Evolutionary conservation across 2,113 vertebrate genomes (phyloP), one percentile per base, ranked within the genome.

Genomic region (Stercorarius parasiticus): DNA sequence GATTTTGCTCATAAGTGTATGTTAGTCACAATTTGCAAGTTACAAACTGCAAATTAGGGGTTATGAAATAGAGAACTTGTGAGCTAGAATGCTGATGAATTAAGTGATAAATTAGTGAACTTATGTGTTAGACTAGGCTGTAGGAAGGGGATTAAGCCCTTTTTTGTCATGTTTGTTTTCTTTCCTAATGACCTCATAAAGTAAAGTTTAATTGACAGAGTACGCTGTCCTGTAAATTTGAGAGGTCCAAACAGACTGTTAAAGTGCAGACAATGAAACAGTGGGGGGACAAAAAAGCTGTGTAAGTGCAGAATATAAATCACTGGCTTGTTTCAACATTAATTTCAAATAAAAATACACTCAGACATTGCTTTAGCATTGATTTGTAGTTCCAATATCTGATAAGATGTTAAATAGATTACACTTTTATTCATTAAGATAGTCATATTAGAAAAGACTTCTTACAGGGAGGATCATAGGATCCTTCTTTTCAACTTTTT

Each of bases 1-100:
- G 3, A 14, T 58, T 84, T 76, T 62, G 2, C 8, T 76, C 4
- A 14, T 13, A 64, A 17, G 2, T 1, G 0, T 64, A 3, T 0
- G 8, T 45, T n/a, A 9, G 2, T n/a, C 73, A 40, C 2, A 27
- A 55, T 6, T 27, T 32, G 14, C 13, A 49, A 47, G 19, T 16
- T 70, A 23, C 3, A 79, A 64, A 70, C 15, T 56, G 19, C 12
- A 27, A 47, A 3, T 27, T 50, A 67, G 19, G 11, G 58, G 25
- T 34, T 47, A 71, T 5, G 23, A 77, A 93, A 53, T 6, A 53
- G 30, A n/a, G 19, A 76, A 81, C 13, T 14, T 58, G 19, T n/a
- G 47, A 56, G 56, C 8, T n/a, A 80, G 45, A 67, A 76, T 50
- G 2, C 6, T 82, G 6, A 53, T 23, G 0, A 67, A 34, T 88